Evolutionary conservation across 2,113 vertebrate species (phyloP), one percentile per base, ranked within the genome.

Genomic region (Morone saxatilis): DNA sequence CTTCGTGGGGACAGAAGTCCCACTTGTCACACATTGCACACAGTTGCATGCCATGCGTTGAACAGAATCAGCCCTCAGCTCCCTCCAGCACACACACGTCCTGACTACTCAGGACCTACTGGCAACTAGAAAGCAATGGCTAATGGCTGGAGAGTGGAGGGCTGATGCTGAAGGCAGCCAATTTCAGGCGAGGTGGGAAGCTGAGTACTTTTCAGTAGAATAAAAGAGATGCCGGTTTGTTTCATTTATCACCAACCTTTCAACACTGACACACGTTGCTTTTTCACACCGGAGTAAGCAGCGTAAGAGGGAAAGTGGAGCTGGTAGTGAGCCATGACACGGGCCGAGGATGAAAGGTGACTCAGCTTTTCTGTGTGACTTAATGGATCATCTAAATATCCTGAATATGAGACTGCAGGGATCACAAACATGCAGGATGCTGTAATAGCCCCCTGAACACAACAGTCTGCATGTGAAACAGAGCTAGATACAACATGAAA

Each of bases 161-260:
- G 56, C 36, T 73, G 22, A 77, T 62, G 57, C 40, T 53, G 53
- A 76, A 54, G 47, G 67, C 70, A 77, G 78, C 38, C 80, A 79
- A 76, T 89, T 86, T 79, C 36, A 57, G 45, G 40, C 77, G 69
- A 71, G 59, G 76, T 76, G 59, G 80, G 80, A 80, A 78, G 81
- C 60, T 53, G 68, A 80, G 68, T 79, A 57, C 11, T 80, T 84
- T 70, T 75, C 78, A 66, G 67, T 22, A 4, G 63, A 69, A 78
- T 77, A 71, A 88, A 86, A 88, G 25, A 59, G 47, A 75, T 11
- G 19, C 63, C 59, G 56, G 48, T 86, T 88, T 86, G 61, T 89
- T 84, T 89, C 80, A 86, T 91, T 87, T 82, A 57, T 50, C 48
- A 62, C 53, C 71, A 73, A 68, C 72, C 67, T 83, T 54, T 70